Base-by-base conservation (phyloP, 2,113 vertebrate genomes). In the Poeciliopsis prolifica region DNA sequence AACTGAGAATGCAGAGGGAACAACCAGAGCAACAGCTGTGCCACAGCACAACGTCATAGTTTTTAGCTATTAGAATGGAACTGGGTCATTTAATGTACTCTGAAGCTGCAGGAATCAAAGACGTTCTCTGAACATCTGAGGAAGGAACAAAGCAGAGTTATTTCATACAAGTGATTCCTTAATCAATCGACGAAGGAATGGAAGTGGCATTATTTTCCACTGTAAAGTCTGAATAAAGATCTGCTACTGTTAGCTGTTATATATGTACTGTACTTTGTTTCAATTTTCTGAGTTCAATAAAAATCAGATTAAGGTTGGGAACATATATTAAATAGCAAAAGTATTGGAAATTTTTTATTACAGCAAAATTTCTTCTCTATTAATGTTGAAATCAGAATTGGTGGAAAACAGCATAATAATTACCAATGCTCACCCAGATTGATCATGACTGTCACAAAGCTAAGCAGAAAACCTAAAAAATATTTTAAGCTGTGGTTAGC, bases 11-110 rank as follows among this genome's bases (percentile, higher is more conserved):
- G 40, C n/a, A 64, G 28, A 70, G 65, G 24, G 35, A 72, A 72
- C 58, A 70, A 74, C 26, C 37, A 51, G 68, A 72, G 48, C 33
- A 70, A 70, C 42, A 69, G 26, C 63, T 33, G 65, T 40, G 74
- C 29, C 65, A 66, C 65, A 80, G 37, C 61, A 72, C 42, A 70
- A 64, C 72, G 72, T 10, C 13, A 44, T 68, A 77, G 33, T 42
- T 78, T 72, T 35, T 24, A 70, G 72, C 51, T 75, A 73, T 74
- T 65, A 2, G 58, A 54, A 72, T 6, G 58, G 13, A 70, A 80
- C 74, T 51, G 72, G 30, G 70, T 70, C 62, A 72, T 74, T 81
- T 33, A 62, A 15, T 44, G 48, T 68, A 44, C 65, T 71, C n/a
- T 4, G 37, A 74, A 76, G 48, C 37, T 51, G 19, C 6, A 11